phyloP scores from a whole-genome alignment of 2,888 invertebrate genomes.

The Anthophora plumipes region DNA sequence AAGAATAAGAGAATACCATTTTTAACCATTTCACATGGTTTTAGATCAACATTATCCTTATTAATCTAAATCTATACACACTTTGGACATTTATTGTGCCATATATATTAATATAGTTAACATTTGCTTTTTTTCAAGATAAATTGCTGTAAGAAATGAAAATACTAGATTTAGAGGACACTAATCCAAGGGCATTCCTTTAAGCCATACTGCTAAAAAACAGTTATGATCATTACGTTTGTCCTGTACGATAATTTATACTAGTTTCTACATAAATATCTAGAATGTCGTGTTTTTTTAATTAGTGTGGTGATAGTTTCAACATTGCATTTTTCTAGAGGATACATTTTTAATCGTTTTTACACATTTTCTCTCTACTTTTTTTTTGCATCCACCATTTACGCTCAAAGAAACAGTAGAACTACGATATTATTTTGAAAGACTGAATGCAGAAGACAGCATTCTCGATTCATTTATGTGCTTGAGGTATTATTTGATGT shows the following conservation, averaged over 20 bases:
- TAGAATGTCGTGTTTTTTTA: conserved; percentile 18
- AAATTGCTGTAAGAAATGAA: conserved; percentile 23
- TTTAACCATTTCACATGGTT: conserved; percentile 23
- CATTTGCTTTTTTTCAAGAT: not conserved
- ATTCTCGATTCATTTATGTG: conserved; percentile 31
- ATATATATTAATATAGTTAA: conserved; percentile 8
- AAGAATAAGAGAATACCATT: conserved; percentile 42
- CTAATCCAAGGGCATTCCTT: conserved; percentile 2
- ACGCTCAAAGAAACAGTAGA: conserved; percentile 32
- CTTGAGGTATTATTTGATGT: conserved; percentile 44
- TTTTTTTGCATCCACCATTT: not conserved
- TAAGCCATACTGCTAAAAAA: conserved; percentile 47
- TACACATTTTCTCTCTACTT: conserved; percentile 3
- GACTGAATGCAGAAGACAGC: conserved; percentile 47
- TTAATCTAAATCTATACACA: conserved; percentile 64
- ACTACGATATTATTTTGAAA: conserved; percentile 46
- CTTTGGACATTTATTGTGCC: conserved; percentile 50
- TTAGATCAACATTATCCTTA: conserved; percentile 40
- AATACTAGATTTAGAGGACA: not conserved
- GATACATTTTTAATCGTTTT: conserved; percentile 33
- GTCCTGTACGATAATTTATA: conserved; percentile 57
- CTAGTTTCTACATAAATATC: conserved; percentile 37
- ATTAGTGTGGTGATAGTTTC: conserved; percentile 37
- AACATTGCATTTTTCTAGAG: conserved; percentile 32
- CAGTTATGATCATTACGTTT: conserved; percentile 56